A percentile compares a stretch with the other conserved stretches of the same genome.
Evolutionary conservation across 64 coral and sea anemone genomes (phyloP).

Genomic region (Exaiptasia diaphana): DNA sequence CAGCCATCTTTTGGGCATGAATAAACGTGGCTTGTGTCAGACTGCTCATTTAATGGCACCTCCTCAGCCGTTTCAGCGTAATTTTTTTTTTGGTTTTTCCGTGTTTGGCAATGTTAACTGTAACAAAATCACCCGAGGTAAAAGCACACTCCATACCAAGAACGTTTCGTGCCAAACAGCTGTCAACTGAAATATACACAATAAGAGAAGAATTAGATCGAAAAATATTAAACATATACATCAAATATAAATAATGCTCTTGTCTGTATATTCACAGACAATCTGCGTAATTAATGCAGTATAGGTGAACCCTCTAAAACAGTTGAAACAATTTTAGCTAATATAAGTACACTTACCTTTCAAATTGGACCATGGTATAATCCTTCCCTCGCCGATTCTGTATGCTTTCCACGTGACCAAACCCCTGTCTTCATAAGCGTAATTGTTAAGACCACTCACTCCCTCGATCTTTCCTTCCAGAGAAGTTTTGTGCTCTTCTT

Average conservation of each 20-base stretch:
- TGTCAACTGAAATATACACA: no score
- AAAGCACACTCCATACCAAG: no score
- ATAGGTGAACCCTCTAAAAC: background rate
- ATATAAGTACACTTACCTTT: background rate
- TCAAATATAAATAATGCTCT: no score
- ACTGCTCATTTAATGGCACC: background rate
- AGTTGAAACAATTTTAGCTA: background rate
- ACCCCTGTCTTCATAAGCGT: background rate
- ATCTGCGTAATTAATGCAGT: no score
- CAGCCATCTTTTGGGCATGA: background rate
- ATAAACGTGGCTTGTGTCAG: background rate
- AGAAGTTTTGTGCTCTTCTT: background rate
- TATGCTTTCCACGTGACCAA: background rate
- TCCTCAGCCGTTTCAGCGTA: background rate
- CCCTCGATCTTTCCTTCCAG: background rate
- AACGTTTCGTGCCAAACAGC: no score
- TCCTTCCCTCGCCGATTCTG: conserved; percentile 8
- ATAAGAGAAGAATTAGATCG: no score
- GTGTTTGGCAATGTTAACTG: background rate
- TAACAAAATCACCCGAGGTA: background rate
- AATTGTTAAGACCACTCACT: conserved; percentile 37
- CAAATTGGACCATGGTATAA: background rate
- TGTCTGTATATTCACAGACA: no score
- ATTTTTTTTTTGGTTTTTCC: background rate
- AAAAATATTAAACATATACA: no score